A percentile compares a stretch with the other conserved stretches of the same genome.
Conservation (phyloP, 2,797 vertebrate species). For the Helarctos malayanus region DNA sequence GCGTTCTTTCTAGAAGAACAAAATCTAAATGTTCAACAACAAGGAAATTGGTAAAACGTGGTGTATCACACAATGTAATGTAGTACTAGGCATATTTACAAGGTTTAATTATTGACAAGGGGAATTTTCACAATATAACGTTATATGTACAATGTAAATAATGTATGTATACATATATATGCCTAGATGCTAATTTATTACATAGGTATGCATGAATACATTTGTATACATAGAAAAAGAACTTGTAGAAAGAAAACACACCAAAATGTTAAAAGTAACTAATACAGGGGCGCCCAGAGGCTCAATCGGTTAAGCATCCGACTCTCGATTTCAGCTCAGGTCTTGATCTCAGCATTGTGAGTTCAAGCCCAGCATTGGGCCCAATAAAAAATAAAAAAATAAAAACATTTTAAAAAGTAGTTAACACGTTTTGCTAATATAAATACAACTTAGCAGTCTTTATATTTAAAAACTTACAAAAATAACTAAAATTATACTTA, state of each 20-base stretch:
- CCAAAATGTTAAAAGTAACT: constrained; percentile 31
- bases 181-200: constrained; percentile 1
- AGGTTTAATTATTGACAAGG: constrained; percentile 62
- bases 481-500: constrained; percentile 61
- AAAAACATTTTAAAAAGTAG: neutral
- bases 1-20: constrained; percentile 53
- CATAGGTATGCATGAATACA: neutral
- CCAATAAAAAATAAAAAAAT: neutral
- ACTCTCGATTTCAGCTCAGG: neutral
- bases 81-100: neutral
- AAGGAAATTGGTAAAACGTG: constrained; percentile 34
- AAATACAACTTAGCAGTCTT: constrained; percentile 47
- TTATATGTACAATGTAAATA: neutral
- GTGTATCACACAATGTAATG: neutral
- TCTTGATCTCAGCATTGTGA: neutral
- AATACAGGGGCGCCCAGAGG: neutral
- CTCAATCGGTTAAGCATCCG: neutral
- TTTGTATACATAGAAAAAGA: constrained; percentile 17
- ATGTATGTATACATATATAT: neutral
- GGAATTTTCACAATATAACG: neutral
- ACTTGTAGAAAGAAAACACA: constrained; percentile 16
- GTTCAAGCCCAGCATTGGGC: neutral
- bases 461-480: constrained; percentile 62
- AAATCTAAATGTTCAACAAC: constrained; percentile 57
- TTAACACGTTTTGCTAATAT: constrained; percentile 52